Evolutionary conservation across 2,888 invertebrate species (phyloP).

Genomic region (Boloria euphrosyne): DNA sequence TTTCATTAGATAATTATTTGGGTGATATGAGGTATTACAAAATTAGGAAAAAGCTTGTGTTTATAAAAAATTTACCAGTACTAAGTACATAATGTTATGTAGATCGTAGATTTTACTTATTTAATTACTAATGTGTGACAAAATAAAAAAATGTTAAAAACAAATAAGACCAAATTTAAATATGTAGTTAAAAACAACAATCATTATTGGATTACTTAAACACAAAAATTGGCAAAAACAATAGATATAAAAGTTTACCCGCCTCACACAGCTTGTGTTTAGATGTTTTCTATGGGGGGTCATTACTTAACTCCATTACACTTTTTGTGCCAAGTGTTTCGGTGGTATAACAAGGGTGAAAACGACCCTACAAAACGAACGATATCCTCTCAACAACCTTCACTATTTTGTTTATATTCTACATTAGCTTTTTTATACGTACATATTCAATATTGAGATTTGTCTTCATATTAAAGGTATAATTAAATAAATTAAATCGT

Average conservation of each 20-base stretch:
- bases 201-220: neutral
- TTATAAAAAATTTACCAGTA: too few species aligned
- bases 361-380: conserved; percentile 79
- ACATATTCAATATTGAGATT: neutral
- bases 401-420: conserved; percentile 61
- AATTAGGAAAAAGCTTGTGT: too few species aligned
- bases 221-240: conserved; percentile 33
- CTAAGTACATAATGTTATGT: too few species aligned
- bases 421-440: conserved; percentile 51
- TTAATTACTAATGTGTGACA: too few species aligned
- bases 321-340: conserved; percentile 82
- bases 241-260: conserved; percentile 62
- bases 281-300: conserved; percentile 67
- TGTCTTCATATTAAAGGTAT: too few species aligned
- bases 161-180: too few species aligned
- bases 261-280: conserved; percentile 67
- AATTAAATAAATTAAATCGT: too few species aligned
- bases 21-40: neutral
- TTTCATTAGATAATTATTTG: conserved; percentile 30
- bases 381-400: conserved; percentile 67
- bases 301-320: conserved; percentile 80
- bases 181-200: too few species aligned
- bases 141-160: too few species aligned
- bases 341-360: conserved; percentile 80
- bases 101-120: too few species aligned